These are phyloP conservation scores for Cerastoderma edule DNA, from an alignment of 2,888 invertebrate genomes.

Conservation along the genomic window DNA sequence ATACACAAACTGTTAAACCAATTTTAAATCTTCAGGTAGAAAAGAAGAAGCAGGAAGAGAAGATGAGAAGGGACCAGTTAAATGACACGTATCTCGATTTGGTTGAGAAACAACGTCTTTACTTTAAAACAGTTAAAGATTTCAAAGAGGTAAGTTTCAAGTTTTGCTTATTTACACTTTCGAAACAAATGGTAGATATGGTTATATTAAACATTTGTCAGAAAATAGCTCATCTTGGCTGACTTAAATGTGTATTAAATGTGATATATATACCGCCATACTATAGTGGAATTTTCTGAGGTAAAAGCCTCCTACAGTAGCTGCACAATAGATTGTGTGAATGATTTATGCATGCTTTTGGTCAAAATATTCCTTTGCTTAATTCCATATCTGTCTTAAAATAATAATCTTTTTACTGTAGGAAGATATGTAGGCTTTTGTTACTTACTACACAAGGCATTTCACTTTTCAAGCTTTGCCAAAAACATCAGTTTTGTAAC, in stretches of 20 bases:
- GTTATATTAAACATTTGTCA: not conserved
- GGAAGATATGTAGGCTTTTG: too few relatives aligned
- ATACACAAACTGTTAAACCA: too few relatives aligned
- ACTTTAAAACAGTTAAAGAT: conserved; percentile 90
- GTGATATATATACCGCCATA: not conserved
- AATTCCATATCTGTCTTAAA: too few relatives aligned
- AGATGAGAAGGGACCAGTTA: conserved; percentile 88
- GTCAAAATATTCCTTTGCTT: too few relatives aligned
- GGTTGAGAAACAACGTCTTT: conserved; percentile 90
- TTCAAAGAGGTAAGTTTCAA: conserved; percentile 86
- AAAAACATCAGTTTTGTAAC: too few relatives aligned
- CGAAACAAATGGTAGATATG: not conserved
- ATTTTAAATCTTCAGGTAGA: conserved; percentile 84
- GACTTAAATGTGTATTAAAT: not conserved
- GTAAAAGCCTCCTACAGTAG: too few relatives aligned
- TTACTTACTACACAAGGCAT: too few relatives aligned
- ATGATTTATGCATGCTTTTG: too few relatives aligned
- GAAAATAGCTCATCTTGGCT: not conserved
- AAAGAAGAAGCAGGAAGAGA: conserved; percentile 88
- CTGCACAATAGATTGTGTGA: too few relatives aligned
- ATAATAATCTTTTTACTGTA: too few relatives aligned
- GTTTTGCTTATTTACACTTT: not conserved
- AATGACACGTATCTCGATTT: conserved; percentile 85
- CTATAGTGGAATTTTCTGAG: not conserved
- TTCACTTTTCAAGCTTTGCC: too few relatives aligned